Base-by-base conservation (phyloP, 2,113 vertebrate species). In the Edolisoma coerulescens region DNA sequence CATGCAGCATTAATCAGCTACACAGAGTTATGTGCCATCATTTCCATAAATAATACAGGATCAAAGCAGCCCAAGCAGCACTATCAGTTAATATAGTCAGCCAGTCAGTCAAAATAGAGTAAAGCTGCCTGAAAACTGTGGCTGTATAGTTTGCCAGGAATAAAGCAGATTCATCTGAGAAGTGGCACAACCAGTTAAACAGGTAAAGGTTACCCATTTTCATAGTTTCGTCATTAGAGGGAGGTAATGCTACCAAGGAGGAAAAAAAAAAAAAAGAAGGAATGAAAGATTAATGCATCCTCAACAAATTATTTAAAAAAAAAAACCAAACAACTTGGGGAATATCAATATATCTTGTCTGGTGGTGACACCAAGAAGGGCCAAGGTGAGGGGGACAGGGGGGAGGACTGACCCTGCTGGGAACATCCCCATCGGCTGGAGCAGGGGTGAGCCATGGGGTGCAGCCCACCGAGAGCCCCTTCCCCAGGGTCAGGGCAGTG, bases 41-140 rank as follows among this genome's bases (percentile, higher is more conserved):
- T 96, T 96, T 95, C 96, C 96, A 96, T 97, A 97, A 96, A 96
- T 96, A 94, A 97, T 95, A 92, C 88, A 41, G 90, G 96, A 97
- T 97, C 96, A 97, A 97, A 96, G 96, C 93, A 92, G 90, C 79
- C 90, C 85, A 88, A 96, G 88, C 95, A 90, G 95, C 73, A 27
- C 89, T 92, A 96, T 96, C 95, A 94, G 95, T 96, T 96, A 95
- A 95, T 94, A 93, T 0, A 93, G 93, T 57, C 96, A 96, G 83
- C 69, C 86, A 96, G 71, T 93, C 96, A 95, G 85, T 95, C 96
- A 89, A 93, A 96, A 95, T 49, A 92, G 64, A 90, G 90, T n/a
- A 86, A 96, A 96, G 95, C 96, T 87, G 92, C 80, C 88, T 67
- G 83, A 96, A 96, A 96, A 90, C 41, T 64, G 63, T 41, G 12